Evolutionary conservation across 2,797 vertebrate genomes (phyloP), one percentile per base, ranked within the genome.

Genomic region (Chelidonichthys spinosus): DNA sequence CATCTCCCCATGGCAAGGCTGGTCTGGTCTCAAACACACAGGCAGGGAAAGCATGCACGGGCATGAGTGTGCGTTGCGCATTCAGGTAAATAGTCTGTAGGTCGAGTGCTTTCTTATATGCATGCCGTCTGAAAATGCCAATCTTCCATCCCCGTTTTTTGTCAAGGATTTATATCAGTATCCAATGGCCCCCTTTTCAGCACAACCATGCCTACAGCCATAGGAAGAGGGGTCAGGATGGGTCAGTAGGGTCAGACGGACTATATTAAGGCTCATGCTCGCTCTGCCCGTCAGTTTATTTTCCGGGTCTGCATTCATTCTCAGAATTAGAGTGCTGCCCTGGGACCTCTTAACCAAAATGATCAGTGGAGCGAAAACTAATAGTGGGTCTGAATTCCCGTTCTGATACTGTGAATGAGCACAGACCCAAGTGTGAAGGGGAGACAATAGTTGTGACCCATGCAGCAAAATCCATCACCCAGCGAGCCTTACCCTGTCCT

Each of bases 401-500:
- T 68, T 77, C 72, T 80, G 60, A 86, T 70, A 42, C 90, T 91
- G 89, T 66, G 88, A 91, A 92, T 92, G 90, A 91, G 84, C 85
- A 87, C 90, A 92, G 89, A 87, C 89, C 85, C 74, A 7, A 36
- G 75, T 67, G 87, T 85, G 85, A 77, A 60, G 81, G 79, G 79
- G 79, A 46, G 69, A 94, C 93, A 95, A 76, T 56, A 89, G 70
- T 70, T 64, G 89, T 86, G 86, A 89, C 79, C 91, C 95, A 94
- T 95, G 95, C 95, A 95, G 74, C 84, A 89, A 92, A 84, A 88
- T 76, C 86, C 89, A 88, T 89, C 84, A 90, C 86, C 89, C 87
- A 93, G 79, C 78, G 89, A 82, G 84, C 80, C 95, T 95, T 95
- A 95, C 95, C 94, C 94, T 95, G 90, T 95, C 94, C 91, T 95